These are phyloP conservation scores for Byasa hedistus DNA, from an alignment of 2,888 invertebrate genomes.

Conservation along the genomic window DNA sequence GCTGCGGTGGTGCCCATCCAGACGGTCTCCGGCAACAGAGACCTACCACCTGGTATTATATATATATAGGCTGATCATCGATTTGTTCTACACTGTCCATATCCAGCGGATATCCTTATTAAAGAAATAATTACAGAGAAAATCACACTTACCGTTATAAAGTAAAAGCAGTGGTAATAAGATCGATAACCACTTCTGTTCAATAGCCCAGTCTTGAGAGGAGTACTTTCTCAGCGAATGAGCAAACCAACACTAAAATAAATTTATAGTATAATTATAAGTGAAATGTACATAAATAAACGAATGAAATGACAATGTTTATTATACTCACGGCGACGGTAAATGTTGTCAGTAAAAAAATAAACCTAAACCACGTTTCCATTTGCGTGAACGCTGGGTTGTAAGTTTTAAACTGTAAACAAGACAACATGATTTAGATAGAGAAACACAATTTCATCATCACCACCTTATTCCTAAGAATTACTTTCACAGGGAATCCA, in stretches of 20 bases:
- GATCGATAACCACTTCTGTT: slow-evolving; percentile 97
- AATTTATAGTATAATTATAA: slow-evolving; percentile 17
- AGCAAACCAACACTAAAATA: slow-evolving; percentile 94
- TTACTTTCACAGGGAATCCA: no score
- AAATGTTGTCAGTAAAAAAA: slow-evolving; percentile 93
- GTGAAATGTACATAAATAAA: no score
- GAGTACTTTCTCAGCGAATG: slow-evolving; percentile 93
- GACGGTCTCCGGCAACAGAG: no score
- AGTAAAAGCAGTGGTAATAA: slow-evolving; percentile 92
- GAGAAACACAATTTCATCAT: no score
- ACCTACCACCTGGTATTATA: no score
- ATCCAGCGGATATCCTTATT: no score
- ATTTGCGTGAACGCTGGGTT: slow-evolving; percentile 97
- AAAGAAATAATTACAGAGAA: no score
- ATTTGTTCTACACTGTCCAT: no score
- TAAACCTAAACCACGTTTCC: slow-evolving; percentile 98
- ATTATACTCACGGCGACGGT: slow-evolving; percentile 87
- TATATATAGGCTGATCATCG: no score
- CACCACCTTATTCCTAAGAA: no score
- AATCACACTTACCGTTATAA: slow-evolving; percentile 89
- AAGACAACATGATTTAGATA: not conserved
- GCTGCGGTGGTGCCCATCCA: no score
- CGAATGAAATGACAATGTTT: not conserved
- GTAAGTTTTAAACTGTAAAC: slow-evolving; percentile 94
- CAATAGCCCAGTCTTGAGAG: slow-evolving; percentile 96